Conservation (phyloP, 2,797 vertebrate genomes). For the Typhlichthys eigenmanni region DNA sequence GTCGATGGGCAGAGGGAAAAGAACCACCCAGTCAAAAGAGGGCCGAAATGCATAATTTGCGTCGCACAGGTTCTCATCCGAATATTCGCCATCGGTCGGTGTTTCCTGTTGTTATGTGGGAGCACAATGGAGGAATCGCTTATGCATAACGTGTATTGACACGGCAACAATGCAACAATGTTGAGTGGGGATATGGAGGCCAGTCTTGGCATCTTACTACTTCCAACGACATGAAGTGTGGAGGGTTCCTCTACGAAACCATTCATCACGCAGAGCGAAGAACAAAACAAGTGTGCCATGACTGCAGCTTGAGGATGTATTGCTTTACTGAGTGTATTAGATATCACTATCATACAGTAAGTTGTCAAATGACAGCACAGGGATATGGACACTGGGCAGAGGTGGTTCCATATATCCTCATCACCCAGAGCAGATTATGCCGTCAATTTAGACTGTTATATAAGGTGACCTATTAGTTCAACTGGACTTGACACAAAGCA, state of each 20-base stretch:
- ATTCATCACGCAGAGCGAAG: conserved; percentile 37
- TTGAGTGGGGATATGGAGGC: conserved; percentile 61
- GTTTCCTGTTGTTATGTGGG: conserved; percentile 68
- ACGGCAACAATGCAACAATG: conserved; percentile 68
- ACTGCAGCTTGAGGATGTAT: conserved; percentile 9
- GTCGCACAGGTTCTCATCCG: conserved; percentile 63
- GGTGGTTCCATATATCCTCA: conserved; percentile 32
- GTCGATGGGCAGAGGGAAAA: conserved; percentile 39
- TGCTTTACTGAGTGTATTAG: neutral
- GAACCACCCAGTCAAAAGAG: conserved; percentile 49
- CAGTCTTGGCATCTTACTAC: conserved; percentile 33
- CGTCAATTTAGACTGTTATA: conserved; percentile 60
- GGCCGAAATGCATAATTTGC: conserved; percentile 58
- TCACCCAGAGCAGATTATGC: conserved; percentile 57
- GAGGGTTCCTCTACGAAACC: conserved; percentile 21
- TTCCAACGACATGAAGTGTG: conserved; percentile 48
- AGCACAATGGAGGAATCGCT: conserved; percentile 72
- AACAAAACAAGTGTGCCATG: conserved; percentile 33
- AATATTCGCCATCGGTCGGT: conserved; percentile 47
- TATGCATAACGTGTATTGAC: conserved; percentile 64
- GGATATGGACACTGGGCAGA: conserved; percentile 19
- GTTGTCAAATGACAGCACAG: conserved; percentile 30
- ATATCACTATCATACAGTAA: conserved; percentile 15
- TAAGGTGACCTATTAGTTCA: conserved; percentile 55
- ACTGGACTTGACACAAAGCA: conserved; percentile 62